A percentile compares a stretch with the other conserved stretches of the same genome.
phyloP scores from a whole-genome alignment of 2,113 vertebrate species.

The Anoplopoma fimbria region DNA sequence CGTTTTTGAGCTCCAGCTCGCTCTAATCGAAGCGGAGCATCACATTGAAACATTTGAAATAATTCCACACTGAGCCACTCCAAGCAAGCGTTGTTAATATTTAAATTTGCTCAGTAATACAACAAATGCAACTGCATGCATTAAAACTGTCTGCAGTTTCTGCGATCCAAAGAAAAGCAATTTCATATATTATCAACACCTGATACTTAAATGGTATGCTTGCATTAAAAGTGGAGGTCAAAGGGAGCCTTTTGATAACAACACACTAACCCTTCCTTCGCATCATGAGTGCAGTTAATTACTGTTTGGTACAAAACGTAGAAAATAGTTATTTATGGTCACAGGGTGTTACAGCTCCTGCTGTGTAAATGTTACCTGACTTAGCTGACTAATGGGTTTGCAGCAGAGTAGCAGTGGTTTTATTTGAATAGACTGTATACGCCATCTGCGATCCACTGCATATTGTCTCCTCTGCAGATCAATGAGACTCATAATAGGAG shows the following conservation, averaged over 20 bases:
- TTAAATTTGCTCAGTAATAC: neutral
- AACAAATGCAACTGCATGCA: neutral
- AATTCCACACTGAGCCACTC: no score
- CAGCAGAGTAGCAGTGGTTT: conserved; percentile 14
- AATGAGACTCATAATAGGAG: conserved; percentile 65
- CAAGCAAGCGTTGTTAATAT: no score
- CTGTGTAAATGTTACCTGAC: conserved; percentile 18
- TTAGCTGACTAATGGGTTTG: conserved; percentile 20
- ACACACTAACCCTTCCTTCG: neutral
- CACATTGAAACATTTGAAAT: no score
- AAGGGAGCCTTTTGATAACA: neutral
- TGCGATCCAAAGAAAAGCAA: neutral
- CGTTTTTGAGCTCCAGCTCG: no score
- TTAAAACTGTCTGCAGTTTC: neutral
- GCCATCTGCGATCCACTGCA: conserved; percentile 28
- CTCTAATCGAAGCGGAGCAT: no score
- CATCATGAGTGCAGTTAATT: neutral
- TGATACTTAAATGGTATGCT: neutral
- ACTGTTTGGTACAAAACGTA: neutral
- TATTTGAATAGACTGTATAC: conserved; percentile 26
- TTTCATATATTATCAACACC: neutral
- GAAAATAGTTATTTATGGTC: neutral
- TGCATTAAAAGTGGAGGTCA: neutral
- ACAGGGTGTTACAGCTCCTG: neutral
- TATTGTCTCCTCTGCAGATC: conserved; percentile 53